A percentile compares a stretch with the other conserved stretches of the same genome.
These are phyloP conservation scores for Numenius phaeopus DNA, from an alignment of 2,797 vertebrate species.

Conservation along the genomic window DNA sequence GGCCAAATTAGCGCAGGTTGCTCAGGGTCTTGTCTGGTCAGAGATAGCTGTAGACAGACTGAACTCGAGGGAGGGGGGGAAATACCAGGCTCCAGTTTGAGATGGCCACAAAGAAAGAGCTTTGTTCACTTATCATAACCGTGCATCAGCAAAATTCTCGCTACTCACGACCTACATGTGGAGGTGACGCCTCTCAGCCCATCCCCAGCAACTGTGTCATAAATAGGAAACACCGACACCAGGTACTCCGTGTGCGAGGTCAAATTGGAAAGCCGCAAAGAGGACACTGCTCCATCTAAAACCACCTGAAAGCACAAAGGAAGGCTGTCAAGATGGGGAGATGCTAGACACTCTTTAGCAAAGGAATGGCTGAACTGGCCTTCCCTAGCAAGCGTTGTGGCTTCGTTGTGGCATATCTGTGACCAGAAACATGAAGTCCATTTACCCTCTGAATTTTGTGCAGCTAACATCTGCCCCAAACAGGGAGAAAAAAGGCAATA, in stretches of 20 bases:
- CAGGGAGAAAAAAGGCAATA: not conserved
- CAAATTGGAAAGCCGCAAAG: conserved; percentile 82
- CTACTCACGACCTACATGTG: conserved; percentile 83
- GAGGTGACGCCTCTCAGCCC: conserved; percentile 87
- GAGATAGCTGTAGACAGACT: not conserved
- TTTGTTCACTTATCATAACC: not conserved
- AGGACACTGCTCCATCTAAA: conserved; percentile 83
- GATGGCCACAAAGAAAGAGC: not conserved
- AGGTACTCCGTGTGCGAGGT: conserved; percentile 89
- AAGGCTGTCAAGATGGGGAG: not conserved
- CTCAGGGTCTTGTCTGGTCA: not conserved
- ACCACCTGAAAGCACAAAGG: conserved; percentile 81
- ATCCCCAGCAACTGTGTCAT: conserved; percentile 79
- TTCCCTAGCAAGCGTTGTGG: not conserved
- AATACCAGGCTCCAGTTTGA: not conserved
- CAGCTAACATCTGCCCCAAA: not conserved
- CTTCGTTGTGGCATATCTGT: not conserved
- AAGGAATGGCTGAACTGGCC: not conserved
- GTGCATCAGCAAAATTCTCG: fast-evolving
- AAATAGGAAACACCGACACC: conserved; percentile 89
- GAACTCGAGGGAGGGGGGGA: not conserved
- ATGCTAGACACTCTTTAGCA: not conserved
- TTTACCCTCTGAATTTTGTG: not conserved
- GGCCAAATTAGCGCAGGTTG: not conserved
- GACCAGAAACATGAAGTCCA: not conserved